Evolutionary conservation across 92 coral and sea anemone species (phyloP), one percentile per base, ranked within the genome.

Genomic region (Actinostola sp.): DNA sequence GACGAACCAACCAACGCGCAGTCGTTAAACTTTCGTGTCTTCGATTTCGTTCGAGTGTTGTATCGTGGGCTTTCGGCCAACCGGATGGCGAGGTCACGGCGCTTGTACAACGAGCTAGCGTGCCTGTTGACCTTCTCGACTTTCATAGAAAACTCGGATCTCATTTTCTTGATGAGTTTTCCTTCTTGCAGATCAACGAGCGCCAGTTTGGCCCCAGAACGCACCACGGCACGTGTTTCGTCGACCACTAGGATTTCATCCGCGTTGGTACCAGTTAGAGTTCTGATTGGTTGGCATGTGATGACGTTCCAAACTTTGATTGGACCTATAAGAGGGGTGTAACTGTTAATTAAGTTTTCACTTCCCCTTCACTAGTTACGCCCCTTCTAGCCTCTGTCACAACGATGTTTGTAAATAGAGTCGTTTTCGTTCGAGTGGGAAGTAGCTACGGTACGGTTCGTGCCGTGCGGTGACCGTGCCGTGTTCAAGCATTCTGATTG

Each of bases 191-290:
- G 89, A 73, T 95, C 97, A 0, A 95, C 90, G 24, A 95, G 74
- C 44, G 99, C 99, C 42, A 95, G 88, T 66, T 88, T 95, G 17
- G 97, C 95, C 28, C 87, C 89, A 27, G 88, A 88, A 8, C 99
- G 99, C 10, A 95, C 72, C 8, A 95, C 99, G 29, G 97, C 99
- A n/a, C 99, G 92, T 27, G 97, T 95, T 49, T 95, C 99, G 76
- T 95, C 99, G 3, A 95, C 97, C 21, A 95, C 99, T 1, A 95
- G 74, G 24, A 92, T 74, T 41, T 95, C 99, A 71, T 95, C 99
- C 0, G 99, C 96, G 67, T 92, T 86, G 59, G 95, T 89, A 31
- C 96, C 96, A 41, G 71, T 80, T 57, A 95, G 83, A 19, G 93
- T 86, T 71, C 99, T 90, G 81, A 95, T 90, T 30, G 92, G 71